Conservation (phyloP, 2,888 invertebrate species). For the Deilephila elpenor region DNA sequence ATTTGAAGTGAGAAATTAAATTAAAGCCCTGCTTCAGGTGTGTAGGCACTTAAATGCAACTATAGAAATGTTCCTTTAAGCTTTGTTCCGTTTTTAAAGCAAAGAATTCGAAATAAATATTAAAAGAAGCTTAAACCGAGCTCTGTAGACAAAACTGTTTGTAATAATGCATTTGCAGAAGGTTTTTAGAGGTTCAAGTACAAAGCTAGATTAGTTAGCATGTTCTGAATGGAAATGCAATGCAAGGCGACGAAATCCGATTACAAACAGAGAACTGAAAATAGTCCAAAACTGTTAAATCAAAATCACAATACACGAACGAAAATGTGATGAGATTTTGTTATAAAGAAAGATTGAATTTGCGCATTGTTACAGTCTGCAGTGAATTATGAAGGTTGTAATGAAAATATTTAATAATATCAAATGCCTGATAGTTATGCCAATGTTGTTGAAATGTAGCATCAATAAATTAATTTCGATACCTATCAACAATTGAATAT, state of each 20-base stretch:
- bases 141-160: background rate
- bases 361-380: no score
- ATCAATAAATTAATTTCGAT: background rate
- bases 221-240: background rate
- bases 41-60: background rate
- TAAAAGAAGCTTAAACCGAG: no score
- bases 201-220: background rate
- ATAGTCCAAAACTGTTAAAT: background rate
- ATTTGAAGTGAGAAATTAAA: background rate
- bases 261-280: background rate
- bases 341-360: no score
- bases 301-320: background rate
- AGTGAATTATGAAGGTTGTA: no score
- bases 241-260: constrained; percentile 1
- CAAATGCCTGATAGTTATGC: background rate
- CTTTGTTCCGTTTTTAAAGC: no score
- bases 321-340: no score
- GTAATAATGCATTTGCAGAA: background rate
- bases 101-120: no score
- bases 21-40: background rate
- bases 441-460: background rate
- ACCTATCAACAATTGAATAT: background rate
- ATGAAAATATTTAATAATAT: background rate
- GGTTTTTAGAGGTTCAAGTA: background rate
- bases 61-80: background rate